Evolutionary conservation across 2,888 invertebrate genomes (phyloP).

Genomic region (Synergus japonicus): DNA sequence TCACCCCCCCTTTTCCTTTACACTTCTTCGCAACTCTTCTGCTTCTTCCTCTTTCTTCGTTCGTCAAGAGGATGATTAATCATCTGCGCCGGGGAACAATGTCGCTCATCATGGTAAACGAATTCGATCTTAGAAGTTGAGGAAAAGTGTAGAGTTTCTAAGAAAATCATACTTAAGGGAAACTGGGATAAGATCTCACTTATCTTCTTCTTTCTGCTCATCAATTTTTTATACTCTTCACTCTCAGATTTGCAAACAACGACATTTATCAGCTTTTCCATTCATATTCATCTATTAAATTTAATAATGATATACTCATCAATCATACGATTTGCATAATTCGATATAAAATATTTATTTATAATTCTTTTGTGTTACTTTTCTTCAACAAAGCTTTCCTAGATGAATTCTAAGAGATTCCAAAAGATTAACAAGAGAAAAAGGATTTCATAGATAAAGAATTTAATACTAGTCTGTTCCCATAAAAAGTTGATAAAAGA

Average conservation of each 20-base stretch:
- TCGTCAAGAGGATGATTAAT: conserved; percentile 37
- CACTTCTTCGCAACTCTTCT: conserved; percentile 6
- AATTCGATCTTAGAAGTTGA: conserved; percentile 32
- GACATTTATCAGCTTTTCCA: not conserved
- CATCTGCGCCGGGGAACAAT: conserved; percentile 26
- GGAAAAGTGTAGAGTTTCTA: conserved; percentile 5
- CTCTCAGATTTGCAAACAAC: not conserved
- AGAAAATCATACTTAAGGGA: conserved; percentile 3
- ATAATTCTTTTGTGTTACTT: no score
- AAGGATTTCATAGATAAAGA: no score
- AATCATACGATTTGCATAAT: no score
- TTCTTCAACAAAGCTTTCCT: no score
- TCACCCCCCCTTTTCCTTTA: not conserved
- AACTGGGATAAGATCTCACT: not conserved
- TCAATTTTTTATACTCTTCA: not conserved
- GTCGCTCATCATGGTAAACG: conserved; percentile 38
- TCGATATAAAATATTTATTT: no score
- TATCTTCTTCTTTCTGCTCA: not conserved
- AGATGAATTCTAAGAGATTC: no score
- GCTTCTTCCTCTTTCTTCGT: conserved; percentile 15
- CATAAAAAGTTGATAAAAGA: no score
- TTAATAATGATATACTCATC: not conserved
- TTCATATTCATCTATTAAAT: not conserved
- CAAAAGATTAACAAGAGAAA: no score
- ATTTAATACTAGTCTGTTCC: no score